Base-by-base conservation (phyloP, 2,797 vertebrate species). In the Protonibea diacanthus region DNA sequence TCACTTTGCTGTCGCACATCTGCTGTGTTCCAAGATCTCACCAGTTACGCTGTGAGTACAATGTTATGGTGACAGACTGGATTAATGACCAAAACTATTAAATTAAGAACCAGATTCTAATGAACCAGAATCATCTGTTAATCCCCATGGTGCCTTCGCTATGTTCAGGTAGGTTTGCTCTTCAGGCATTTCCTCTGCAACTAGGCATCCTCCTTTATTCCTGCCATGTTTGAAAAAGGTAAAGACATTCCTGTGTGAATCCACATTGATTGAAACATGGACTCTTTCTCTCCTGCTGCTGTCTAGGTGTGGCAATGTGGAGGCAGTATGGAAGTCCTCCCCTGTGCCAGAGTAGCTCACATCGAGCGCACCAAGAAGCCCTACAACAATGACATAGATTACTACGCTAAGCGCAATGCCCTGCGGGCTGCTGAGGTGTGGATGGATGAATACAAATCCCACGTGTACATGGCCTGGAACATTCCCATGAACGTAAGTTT, bases 381-480 rank as follows among this genome's bases (percentile, higher is more conserved):
- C 58, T 99, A 99, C 95, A 98, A 98, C 95, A 98, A 97, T 0
- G 98, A 99, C 94, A 99, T 99, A 0, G 98, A 99, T 82, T 99
- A 99, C 95, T 99, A 99, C 2, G 98, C 98, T 70, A 99, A 99
- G 84, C 95, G 98, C 74, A 99, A 99, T 0, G 98, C 98, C 3
- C 93, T 99, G 89, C 93, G 98, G 12, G 97, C 98, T 0, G 98
- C 98, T 0, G 98, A 99, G 91, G 98, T 99, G 79, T 99, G 98
- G 98, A 99, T 99, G 98, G 98, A 99, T 4, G 95, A 99, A 91
- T 99, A 97, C 94, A 99, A 98, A 88, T 99, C 97, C 0, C 98
- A 99, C 0, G 98, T 99, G 65, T 99, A 99, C 95, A 99, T 99
- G 98, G 98, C 98, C 21, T 99, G 98, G 98, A 99, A 99, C 91